Base-by-base conservation (phyloP, 2,888 invertebrate genomes). In the Melanchra persicariae region DNA sequence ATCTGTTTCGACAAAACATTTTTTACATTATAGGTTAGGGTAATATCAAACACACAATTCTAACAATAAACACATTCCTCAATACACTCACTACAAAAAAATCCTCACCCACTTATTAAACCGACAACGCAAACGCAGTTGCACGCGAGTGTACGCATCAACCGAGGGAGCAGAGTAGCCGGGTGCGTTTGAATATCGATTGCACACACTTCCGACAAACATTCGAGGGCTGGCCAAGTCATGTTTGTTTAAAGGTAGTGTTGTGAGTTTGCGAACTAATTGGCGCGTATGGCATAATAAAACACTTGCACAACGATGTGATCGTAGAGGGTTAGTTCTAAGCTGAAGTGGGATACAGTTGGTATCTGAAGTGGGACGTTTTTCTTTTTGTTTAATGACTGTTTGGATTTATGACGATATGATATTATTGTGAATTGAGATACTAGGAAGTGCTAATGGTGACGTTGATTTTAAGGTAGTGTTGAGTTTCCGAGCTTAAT, bases 131-230 rank as follows among this genome's bases (percentile, higher is more conserved):
- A 19, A 79, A 75, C 54, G 22, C 54, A 24, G 30, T 70, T 70
- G 72, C 60, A 60, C 66, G 74, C 71, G 19, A 78, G 30, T 74
- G 68, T 84, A 78, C 74, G 51, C 57, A 70, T 55, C 65, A 67
- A 54, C 17, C 65, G 62, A 70, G 77, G 74, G 65, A 62, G 66
- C 70, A 62, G 54, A 66, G 62, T 52, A 52, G 74, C 62, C 74
- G 57, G 61, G 54, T 68, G 70, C 76, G 70, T 83, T 86, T 77
- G 75, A 70, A 87, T 91, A 91, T 92, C 90, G 90, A 92, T 91
- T 90, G 87, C 90, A 85, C 86, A 86, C 87, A 86, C 87, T 92
- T 91, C 89, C 90, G 89, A 87, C 84, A 75, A 69, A 77, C 79
- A 82, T 70, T 76, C 76, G 40, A 70, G 82, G 77, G 81, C 64